phyloP scores from a whole-genome alignment of 2,113 vertebrate species.

The Tetrax tetrax region DNA sequence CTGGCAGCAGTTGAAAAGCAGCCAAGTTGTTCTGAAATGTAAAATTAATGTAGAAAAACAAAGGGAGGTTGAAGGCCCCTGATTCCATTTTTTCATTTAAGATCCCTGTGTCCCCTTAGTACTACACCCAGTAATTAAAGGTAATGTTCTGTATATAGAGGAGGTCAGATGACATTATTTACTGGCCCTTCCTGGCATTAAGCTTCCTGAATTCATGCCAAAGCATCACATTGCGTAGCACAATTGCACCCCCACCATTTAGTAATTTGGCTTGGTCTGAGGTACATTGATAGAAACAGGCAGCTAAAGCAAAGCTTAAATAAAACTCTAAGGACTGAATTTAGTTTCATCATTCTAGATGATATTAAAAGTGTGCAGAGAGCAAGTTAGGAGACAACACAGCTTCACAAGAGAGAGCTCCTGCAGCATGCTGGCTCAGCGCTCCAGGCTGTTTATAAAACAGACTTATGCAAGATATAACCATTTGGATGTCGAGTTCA shows the following conservation, averaged over 20 bases:
- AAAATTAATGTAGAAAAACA: neutral
- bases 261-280: neutral
- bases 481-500: neutral
- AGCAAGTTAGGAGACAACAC: neutral
- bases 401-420: neutral
- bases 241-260: neutral
- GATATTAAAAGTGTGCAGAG: neutral
- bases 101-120: neutral
- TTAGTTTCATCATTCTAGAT: neutral
- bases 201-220: neutral
- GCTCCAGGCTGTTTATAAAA: neutral
- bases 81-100: neutral
- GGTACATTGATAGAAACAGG: neutral
- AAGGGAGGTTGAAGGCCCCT: neutral
- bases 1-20: slow-evolving; percentile 1
- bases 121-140: neutral
- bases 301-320: neutral
- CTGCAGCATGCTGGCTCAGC: neutral
- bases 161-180: neutral
- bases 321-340: neutral
- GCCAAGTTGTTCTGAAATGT: neutral
- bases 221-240: neutral
- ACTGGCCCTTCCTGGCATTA: neutral
- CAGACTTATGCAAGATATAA: neutral
- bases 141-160: neutral